These are phyloP conservation scores for Thymelicus lineola DNA, from an alignment of 2,888 invertebrate genomes.

Conservation along the genomic window DNA sequence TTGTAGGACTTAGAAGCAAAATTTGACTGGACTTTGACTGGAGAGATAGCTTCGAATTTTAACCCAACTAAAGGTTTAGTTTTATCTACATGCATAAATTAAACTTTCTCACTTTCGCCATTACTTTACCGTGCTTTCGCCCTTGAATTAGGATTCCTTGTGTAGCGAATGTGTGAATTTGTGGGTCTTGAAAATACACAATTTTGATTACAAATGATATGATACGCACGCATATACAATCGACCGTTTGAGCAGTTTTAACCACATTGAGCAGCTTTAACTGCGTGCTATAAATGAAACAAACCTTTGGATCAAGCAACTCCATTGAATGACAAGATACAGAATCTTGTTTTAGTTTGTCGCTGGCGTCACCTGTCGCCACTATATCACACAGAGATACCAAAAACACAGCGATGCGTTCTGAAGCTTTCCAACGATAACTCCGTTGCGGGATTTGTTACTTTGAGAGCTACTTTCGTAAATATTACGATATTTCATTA, in stretches of 20 bases:
- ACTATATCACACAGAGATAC: slow-evolving; percentile 48
- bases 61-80: too few species aligned
- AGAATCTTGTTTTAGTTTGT: slow-evolving; percentile 32
- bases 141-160: too few species aligned
- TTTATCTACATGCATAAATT: too few species aligned
- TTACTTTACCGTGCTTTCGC: too few species aligned
- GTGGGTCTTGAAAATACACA: too few species aligned
- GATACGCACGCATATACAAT: too few species aligned
- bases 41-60: not conserved
- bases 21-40: not conserved
- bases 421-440: slow-evolving; percentile 7
- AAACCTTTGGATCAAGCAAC: slow-evolving; percentile 13
- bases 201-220: too few species aligned
- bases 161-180: too few species aligned
- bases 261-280: slow-evolving; percentile 1
- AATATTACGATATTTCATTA: too few species aligned
- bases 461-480: too few species aligned
- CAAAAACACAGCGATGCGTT: not conserved
- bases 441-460: not conserved
- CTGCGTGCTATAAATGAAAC: slow-evolving; percentile 11
- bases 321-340: slow-evolving; percentile 23
- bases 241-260: too few species aligned
- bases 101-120: too few species aligned
- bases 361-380: slow-evolving; percentile 54
- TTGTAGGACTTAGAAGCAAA: not conserved